A percentile compares a stretch with the other conserved stretches of the same genome.
Conservation (phyloP, 2,888 invertebrate genomes). For the Bhutanitis thaidina region DNA sequence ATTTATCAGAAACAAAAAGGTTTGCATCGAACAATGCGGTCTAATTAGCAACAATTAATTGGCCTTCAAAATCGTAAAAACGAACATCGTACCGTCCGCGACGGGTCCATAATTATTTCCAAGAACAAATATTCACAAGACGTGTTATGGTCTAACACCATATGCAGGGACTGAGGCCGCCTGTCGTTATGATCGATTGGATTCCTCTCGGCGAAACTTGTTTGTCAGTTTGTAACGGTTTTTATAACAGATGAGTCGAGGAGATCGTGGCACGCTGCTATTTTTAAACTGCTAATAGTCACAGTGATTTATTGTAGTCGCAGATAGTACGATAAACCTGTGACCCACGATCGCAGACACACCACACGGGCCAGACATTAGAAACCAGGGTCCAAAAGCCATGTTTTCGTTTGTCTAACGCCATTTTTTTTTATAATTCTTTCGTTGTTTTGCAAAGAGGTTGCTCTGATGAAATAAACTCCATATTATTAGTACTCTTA, state of each 20-base stretch:
- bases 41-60: not conserved
- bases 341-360: too few relatives aligned
- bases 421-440: too few relatives aligned
- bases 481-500: too few relatives aligned
- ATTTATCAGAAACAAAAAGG: too few relatives aligned
- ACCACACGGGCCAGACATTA: too few relatives aligned
- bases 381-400: too few relatives aligned
- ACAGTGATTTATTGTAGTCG: not conserved
- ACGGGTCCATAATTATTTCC: not conserved
- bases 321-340: too few relatives aligned
- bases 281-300: constrained; percentile 1
- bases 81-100: not conserved
- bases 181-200: constrained; percentile 13
- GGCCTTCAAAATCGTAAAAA: not conserved
- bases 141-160: constrained; percentile 13
- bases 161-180: constrained; percentile 2
- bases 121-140: constrained; percentile 9
- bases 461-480: too few relatives aligned
- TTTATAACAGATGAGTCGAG: not conserved
- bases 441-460: too few relatives aligned
- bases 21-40: not conserved
- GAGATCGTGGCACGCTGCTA: not conserved
- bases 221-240: constrained; percentile 1
- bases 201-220: constrained; percentile 6
- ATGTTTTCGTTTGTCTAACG: too few relatives aligned